A percentile compares a stretch with the other conserved stretches of the same genome.
These are phyloP conservation scores for Semicossyphus pulcher DNA, from an alignment of 2,113 vertebrate species.

Conservation along the genomic window DNA sequence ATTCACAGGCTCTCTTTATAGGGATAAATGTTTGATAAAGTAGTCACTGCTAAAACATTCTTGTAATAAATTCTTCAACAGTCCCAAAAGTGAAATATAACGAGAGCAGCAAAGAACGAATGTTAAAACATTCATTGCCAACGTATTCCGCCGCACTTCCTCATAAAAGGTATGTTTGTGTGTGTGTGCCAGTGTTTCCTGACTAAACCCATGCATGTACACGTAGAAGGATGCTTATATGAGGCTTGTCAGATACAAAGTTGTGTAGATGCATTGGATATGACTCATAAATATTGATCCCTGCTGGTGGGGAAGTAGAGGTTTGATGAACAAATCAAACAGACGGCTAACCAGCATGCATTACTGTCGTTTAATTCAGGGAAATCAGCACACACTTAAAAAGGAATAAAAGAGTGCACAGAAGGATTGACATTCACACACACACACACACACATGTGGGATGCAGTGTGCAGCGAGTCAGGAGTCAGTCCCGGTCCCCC, in stretches of 20 bases:
- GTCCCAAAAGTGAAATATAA: conserved; percentile 21
- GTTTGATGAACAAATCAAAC: conserved; percentile 22
- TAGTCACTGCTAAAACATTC: conserved; percentile 22
- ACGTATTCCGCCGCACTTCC: no score
- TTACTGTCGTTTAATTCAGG: conserved; percentile 3
- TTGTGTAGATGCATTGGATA: neutral
- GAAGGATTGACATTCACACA: conserved; percentile 11
- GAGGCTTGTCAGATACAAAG: neutral
- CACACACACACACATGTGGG: neutral
- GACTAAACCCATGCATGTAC: neutral
- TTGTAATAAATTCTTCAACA: conserved; percentile 36
- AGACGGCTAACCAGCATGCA: conserved; percentile 4
- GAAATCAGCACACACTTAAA: neutral
- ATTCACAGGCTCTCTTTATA: neutral
- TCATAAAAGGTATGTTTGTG: neutral
- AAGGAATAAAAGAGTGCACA: neutral
- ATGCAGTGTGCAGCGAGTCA: conserved; percentile 2
- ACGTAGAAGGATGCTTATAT: neutral
- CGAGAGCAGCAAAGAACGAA: conserved; percentile 3
- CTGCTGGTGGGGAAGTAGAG: neutral
- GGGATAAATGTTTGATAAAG: conserved; percentile 24
- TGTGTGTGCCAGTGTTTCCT: neutral
- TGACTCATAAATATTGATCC: conserved; percentile 17
- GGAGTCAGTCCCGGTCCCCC: conserved; percentile 26
- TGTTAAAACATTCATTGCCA: no score